Base-by-base conservation (phyloP, 1,140 invertebrate species). In the Brachionus asplanchnoidis region DNA sequence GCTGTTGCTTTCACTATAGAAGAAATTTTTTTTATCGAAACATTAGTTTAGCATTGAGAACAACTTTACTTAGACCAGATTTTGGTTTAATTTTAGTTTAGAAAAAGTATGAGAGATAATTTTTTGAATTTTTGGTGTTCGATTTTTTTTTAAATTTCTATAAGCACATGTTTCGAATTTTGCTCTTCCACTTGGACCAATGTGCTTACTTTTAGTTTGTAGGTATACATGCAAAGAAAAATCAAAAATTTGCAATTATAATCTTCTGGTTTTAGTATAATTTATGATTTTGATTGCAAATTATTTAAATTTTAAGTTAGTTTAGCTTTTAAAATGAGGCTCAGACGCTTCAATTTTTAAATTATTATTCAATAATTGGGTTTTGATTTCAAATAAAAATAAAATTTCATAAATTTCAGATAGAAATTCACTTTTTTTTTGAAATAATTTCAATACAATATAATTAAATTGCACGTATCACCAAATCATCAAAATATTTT, bases 211-310 rank as follows among this genome's bases (percentile, higher is more conserved):
- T 68, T 28, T 23, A 17, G 9, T 68, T 68, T 68, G 7, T 28
- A 23, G 14, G 23, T 32, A 14, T 60, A 60, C 20, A 68, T 14
- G 66, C 32, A 68, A 23, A 12, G 26, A 32, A 68, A 68, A 23
- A 12, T 26, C 5, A 32, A 32, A 68, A 66, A 66, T 28, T 68
- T 68, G 66, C 66, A 68, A 68, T 68, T 68, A 32, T 68, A 28
- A 28, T 32, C 12, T 28, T 6, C 32, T 40, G 26, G 42, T 40
- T 40, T 73, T 40, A n/a, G 36, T 0, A 73, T 73, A 73, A 73
- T 73, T 73, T 73, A 73, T 73, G 68, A 40, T 40, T 73, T 73
- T 20, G 3, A 42, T 73, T 73, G 68, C 68, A 73, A 73, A 73
- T 73, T 73, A 73, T 73, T 73, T 42, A n/a, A n/a, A 17, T 44